Base-by-base conservation (phyloP, 2,888 invertebrate genomes). In the Tipula helvola region DNA sequence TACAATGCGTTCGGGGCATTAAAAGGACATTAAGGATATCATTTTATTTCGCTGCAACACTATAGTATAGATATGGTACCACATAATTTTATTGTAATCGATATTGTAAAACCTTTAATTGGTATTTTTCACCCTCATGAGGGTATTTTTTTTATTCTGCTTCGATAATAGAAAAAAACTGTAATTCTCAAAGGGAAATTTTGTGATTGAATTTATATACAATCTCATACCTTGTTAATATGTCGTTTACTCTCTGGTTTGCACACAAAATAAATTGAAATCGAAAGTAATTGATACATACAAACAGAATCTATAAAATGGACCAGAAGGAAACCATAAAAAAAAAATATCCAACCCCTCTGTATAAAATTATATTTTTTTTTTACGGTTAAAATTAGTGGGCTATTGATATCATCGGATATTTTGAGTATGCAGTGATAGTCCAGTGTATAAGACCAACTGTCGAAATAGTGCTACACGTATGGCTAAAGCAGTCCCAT, bases 11-110 rank as follows among this genome's bases (percentile, higher is more conserved):
- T 8, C 52, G n/a, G 44, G 41, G 41, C n/a, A 84, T 39, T 84
- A 84, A 84, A 41, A 84, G 41, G 41, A 84, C 41, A 41, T 39
- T 41, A 84, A 84, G 36, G 41, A 39, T 84, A 84, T 84, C 28
- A 41, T 84, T 13, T 83, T 83, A 36, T 57, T 57, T 28, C 71
- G 12, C 28, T 28, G 2, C 2, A 28, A 28, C n/a, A n/a, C 47
- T 52, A 1, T 28, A 84, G 13, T 71, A 7, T 0, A 16, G 13
- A 16, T 83, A 36, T n/a, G 39, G 84, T n/a, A 8, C 39, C 36
- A 84, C 84, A 39, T 84, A 90, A 90, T 90, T 89, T 89, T 89
- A 89, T 90, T 90, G 91, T 91, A 91, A 91, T 91, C 91, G 91
- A 91, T 91, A 91, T 91, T 91, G 90, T 71, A 91, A 91, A 91